Evolutionary conservation across 2,888 invertebrate species (phyloP), one percentile per base, ranked within the genome.

Genomic region (Napeogenes sylphis): DNA sequence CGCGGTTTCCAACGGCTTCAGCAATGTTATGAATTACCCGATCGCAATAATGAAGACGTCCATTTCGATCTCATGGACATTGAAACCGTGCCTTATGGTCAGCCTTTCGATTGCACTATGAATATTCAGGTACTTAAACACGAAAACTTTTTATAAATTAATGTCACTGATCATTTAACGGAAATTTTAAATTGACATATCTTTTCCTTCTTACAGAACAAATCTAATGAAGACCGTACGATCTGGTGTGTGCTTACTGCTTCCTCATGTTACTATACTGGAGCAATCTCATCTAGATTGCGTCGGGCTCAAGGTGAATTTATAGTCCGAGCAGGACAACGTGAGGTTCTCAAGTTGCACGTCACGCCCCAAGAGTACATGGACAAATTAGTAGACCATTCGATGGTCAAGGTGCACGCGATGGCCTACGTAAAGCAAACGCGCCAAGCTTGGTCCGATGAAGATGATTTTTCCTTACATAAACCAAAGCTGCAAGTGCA

Each of bases 351-450:
- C 32, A 92, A 92, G 71, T 82, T 95, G 62, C 92, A 92, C 63
- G 91, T 95, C 8, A 91, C 91, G 12, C 92, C 93, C 13, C 92
- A 92, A 60, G 94, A 95, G 65, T 95, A 95, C 79, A 90, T 94
- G 85, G 92, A 93, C 65, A 93, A 94, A 75, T 76, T 95, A 69
- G 93, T 93, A 0, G 95, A 95, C 74, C 94, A 94, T 73, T 90
- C 93, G 58, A 91, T 94, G 85, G 90, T 95, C 62, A 94, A 94
- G 84, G 92, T 95, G 64, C 94, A 94, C 71, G 93, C 94, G n/a
- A 92, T 94, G 84, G 93, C 94, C 3, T 93, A 92, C 68, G 94
- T 95, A 2, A 91, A 92, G 71, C 94, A 95, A 78, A 95, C 95
- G 0, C 92, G 92, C 55, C 95, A 95, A 79, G 92, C 93, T 2